Evolutionary conservation across 2,888 invertebrate species (phyloP), one percentile per base, ranked within the genome.

Genomic region (Scotopteryx bipunctaria): DNA sequence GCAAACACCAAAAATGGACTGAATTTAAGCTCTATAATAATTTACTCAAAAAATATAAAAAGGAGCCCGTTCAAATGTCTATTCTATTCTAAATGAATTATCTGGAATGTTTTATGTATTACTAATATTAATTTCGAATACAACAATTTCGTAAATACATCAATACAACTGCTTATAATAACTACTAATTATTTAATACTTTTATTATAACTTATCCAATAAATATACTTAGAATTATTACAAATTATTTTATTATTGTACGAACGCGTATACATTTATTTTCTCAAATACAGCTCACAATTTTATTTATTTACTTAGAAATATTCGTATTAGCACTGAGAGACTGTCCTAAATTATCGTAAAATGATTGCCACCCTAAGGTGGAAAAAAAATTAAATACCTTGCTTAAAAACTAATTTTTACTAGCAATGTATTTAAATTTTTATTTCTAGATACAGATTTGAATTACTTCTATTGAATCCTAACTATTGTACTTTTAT

Each of bases 221-320:
- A 87, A 86, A 86, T 87, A 88, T 67, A 51, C 81, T 86, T 85
- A 85, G 46, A 61, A 67, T 67, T 67, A 67, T 44, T 76, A 81
- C 75, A 72, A 68, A 70, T 72, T 81, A 83, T 72, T 69, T 73
- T 75, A 80, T 77, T 89, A 90, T 90, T 90, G 89, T 90, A 83
- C 89, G 83, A 82, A 86, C 78, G 89, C 89, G 89, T 90, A 90
- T 90, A 90, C 89, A 87, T 81, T 78, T 83, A 83, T 81, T 85
- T 84, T 69, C 64, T 80, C 59, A 78, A 85, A 80, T 87, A 86
- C 83, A 86, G 86, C 85, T 86, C 84, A 85, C 74, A 69, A 65
- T 73, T 71, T 59, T 60, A 59, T 53, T 48, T 54, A 42, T 46
- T 55, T 57, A 60, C 53, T 54, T 52, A 51, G 6, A 32, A 42